phyloP scores from a whole-genome alignment of 2,888 invertebrate species.

The Tolmerus cingulatus region DNA sequence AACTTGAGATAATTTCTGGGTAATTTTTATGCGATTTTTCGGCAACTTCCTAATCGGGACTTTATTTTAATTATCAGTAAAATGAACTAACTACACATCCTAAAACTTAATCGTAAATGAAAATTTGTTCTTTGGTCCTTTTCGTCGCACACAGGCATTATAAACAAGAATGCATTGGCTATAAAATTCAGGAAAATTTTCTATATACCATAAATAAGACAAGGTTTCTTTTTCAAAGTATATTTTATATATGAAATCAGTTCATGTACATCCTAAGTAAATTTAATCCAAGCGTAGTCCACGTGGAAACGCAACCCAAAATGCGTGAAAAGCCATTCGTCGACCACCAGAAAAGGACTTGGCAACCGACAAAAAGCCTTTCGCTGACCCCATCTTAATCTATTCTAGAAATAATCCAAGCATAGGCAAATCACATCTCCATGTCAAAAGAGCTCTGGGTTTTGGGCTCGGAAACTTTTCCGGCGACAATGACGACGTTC shows the following conservation, averaged over 20 bases:
- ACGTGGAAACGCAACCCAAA: background rate
- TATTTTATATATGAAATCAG: background rate
- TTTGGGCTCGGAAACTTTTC: conserved; percentile 67
- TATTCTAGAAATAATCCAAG: background rate
- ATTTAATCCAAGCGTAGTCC: background rate
- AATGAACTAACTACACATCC: no score
- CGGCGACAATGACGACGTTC: conserved; percentile 69
- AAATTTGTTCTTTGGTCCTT: no score
- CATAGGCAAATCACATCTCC: background rate
- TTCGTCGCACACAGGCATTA: no score
- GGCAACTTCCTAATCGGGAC: no score
- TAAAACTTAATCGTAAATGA: no score
- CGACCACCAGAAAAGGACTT: background rate
- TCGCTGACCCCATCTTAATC: background rate
- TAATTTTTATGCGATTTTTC: no score
- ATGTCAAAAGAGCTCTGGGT: background rate
- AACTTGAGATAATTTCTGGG: no score
- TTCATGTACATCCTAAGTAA: background rate
- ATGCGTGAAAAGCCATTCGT: background rate
- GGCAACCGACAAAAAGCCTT: background rate
- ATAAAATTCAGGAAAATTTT: background rate
- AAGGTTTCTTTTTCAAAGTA: background rate
- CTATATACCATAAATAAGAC: background rate
- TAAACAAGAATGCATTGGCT: background rate
- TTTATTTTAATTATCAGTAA: no score